Evolutionary conservation across 2,888 invertebrate genomes (phyloP).

Genomic region (Pelosia muscerda): DNA sequence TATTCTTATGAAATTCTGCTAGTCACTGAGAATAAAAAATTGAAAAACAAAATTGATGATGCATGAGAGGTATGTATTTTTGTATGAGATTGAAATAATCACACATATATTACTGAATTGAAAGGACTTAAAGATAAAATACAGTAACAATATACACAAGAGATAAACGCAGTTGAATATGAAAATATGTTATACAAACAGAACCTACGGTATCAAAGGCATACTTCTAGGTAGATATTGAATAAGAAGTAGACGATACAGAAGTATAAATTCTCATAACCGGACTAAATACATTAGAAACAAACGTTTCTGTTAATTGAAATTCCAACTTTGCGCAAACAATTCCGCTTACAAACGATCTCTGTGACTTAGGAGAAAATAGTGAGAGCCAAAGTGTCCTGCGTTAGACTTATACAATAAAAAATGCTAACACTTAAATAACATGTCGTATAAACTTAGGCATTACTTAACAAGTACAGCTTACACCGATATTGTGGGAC

Average conservation of each 20-base stretch:
- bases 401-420: slow-evolving; percentile 79
- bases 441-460: slow-evolving; percentile 83
- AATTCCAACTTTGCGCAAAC: slow-evolving; percentile 52
- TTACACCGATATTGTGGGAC: slow-evolving; percentile 69
- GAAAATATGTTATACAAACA: background rate
- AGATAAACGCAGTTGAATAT: background rate
- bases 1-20: no score
- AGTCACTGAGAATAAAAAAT: background rate
- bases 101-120: background rate
- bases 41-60: background rate
- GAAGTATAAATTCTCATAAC: background rate
- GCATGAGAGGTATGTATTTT: background rate
- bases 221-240: background rate
- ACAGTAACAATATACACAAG: slow-evolving; percentile 6
- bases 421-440: slow-evolving; percentile 82
- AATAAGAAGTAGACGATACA: background rate
- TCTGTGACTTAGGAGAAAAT: slow-evolving; percentile 47
- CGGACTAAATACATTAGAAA: background rate
- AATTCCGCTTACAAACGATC: slow-evolving; percentile 41
- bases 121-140: slow-evolving; percentile 1
- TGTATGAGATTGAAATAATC: background rate
- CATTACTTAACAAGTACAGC: slow-evolving; percentile 82
- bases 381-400: slow-evolving; percentile 69
- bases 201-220: background rate
- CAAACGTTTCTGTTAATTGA: background rate